A percentile compares a stretch with the other conserved stretches of the same genome.
phyloP scores from a whole-genome alignment of 2,797 vertebrate species.

The Cygnus olor region DNA sequence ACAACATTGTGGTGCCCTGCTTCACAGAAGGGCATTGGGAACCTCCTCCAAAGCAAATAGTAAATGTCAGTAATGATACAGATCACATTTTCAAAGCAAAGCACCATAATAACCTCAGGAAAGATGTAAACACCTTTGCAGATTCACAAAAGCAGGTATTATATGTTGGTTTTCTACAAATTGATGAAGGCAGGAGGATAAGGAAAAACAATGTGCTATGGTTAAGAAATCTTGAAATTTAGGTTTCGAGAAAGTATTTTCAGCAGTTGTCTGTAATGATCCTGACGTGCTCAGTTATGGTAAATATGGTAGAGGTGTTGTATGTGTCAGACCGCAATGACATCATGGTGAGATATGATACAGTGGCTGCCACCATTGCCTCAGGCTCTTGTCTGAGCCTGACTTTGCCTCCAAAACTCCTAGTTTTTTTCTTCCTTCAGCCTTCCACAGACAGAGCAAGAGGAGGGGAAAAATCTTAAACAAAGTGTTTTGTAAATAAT shows the following conservation, averaged over 20 bases:
- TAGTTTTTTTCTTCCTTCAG: not conserved
- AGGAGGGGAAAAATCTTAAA: not conserved
- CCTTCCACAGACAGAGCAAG: not conserved
- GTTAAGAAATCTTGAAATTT: not conserved
- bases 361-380: not conserved
- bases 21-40: not conserved
- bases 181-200: not conserved
- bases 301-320: not conserved
- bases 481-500: not conserved
- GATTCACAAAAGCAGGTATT: not conserved
- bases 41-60: not conserved
- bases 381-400: not conserved
- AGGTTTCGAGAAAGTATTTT: not conserved
- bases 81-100: not conserved
- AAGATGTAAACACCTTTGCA: not conserved
- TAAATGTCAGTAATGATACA: not conserved
- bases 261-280: not conserved
- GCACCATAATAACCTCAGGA: not conserved
- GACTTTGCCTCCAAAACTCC: not conserved
- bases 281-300: not conserved
- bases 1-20: not conserved
- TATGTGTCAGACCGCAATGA: not conserved
- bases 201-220: not conserved
- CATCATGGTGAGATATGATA: not conserved
- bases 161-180: rapidly evolving